phyloP scores from a whole-genome alignment of 2,888 invertebrate species.

The Drosophila tanythrix region DNA sequence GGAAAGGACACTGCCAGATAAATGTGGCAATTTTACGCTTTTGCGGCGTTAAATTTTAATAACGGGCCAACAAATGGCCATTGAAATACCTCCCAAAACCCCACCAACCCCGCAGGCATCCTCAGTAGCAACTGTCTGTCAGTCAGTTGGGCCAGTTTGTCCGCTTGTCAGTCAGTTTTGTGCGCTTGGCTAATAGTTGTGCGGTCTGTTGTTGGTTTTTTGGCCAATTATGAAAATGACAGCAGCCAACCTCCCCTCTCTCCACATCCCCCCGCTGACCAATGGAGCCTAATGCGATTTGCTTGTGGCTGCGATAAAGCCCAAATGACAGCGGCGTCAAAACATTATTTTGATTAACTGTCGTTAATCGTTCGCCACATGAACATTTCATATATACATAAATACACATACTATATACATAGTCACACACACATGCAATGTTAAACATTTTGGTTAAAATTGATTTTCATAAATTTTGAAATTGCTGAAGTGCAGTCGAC shows the following conservation, averaged over 20 bases:
- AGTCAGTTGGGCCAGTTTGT: conserved; percentile 17
- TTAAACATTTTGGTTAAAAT: conserved; percentile 38
- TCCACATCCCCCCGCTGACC: conserved; percentile 3
- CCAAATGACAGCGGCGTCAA: conserved; percentile 32
- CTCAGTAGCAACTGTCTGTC: conserved; percentile 12
- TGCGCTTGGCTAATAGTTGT: conserved; percentile 71
- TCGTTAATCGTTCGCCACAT: conserved; percentile 54
- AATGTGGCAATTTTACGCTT: conserved; percentile 79
- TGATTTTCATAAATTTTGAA: conserved; percentile 51
- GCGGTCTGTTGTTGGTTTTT: conserved; percentile 71
- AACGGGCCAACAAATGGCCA: conserved; percentile 59
- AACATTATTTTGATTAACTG: conserved; percentile 75
- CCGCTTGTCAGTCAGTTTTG: conserved; percentile 24
- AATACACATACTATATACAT: no score
- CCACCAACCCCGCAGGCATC: not conserved
- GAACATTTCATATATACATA: not conserved
- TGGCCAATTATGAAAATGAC: conserved; percentile 77
- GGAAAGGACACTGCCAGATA: conserved; percentile 61
- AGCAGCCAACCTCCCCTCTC: conserved; percentile 13
- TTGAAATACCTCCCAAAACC: conserved; percentile 21
- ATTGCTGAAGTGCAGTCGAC: conserved; percentile 36
- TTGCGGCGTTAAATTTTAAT: conserved; percentile 78
- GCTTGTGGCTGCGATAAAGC: conserved; percentile 56
- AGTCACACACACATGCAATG: not conserved
- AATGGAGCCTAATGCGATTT: conserved; percentile 73